phyloP scores from a whole-genome alignment of 2,797 vertebrate species.

The Tenualosa thibaudeaui region DNA sequence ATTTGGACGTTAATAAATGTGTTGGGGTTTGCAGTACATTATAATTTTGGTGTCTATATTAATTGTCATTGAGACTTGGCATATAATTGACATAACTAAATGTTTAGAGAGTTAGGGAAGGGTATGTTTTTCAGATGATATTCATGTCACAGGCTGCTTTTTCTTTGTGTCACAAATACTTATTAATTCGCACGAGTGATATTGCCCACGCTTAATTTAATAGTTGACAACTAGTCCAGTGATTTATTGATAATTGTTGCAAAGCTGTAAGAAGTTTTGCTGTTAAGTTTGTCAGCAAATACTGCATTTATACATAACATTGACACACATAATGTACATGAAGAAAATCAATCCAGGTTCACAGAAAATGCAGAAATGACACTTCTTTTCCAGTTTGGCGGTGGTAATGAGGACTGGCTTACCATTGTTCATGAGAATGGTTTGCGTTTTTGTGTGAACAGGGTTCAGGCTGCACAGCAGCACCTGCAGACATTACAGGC shows the following conservation, averaged over 20 bases:
- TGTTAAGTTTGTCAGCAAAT: background rate
- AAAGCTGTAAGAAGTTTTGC: background rate
- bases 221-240: no score
- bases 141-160: background rate
- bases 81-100: background rate
- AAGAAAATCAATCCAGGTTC: no score
- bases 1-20: background rate
- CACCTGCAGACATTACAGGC: constrained; percentile 73
- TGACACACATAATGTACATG: no score
- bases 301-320: background rate
- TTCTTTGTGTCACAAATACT: background rate
- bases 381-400: background rate
- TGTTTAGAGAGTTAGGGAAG: background rate
- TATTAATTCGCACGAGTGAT: background rate
- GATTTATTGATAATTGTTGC: no score
- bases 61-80: background rate
- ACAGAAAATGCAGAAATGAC: no score
- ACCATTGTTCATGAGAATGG: background rate
- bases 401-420: background rate
- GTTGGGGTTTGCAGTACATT: background rate
- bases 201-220: no score
- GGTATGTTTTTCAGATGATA: background rate
- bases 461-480: constrained; percentile 78
- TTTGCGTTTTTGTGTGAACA: constrained; percentile 62
- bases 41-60: background rate